Conservation (phyloP, 2,113 vertebrate species). For the Nyctereutes procyonoides region DNA sequence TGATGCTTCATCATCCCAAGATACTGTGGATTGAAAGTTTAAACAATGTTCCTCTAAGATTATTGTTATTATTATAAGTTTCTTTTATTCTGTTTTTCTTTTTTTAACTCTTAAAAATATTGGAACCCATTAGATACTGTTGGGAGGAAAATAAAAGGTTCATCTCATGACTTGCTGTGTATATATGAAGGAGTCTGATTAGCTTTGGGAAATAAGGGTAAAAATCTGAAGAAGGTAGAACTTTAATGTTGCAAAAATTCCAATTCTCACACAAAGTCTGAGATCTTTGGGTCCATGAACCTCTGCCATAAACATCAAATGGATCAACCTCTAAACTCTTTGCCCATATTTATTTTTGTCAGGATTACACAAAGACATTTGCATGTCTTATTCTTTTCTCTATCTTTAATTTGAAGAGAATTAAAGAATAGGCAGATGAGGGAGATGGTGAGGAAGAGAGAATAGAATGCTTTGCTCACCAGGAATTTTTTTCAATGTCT, state of each 20-base stretch:
- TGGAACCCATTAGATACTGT: background rate
- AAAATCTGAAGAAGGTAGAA: constrained; percentile 21
- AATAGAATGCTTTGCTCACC: background rate
- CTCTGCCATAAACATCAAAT: background rate
- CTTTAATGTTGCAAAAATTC: constrained; percentile 19
- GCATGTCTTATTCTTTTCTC: background rate
- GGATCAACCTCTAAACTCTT: background rate
- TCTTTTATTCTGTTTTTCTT: constrained; percentile 28
- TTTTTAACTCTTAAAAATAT: background rate
- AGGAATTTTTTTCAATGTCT: background rate
- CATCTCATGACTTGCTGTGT: background rate
- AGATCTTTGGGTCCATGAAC: background rate
- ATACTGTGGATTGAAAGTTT: constrained; percentile 56
- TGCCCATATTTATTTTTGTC: background rate
- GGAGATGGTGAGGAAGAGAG: background rate
- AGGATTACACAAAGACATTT: background rate
- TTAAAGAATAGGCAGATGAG: background rate
- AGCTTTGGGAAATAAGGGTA: constrained; percentile 36
- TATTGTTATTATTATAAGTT: background rate
- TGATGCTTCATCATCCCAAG: constrained; percentile 30
- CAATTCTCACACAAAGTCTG: background rate
- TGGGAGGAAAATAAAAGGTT: constrained; percentile 41
- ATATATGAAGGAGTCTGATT: background rate
- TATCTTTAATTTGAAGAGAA: background rate
- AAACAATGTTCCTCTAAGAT: background rate